Conservation (phyloP, 2,888 invertebrate species). For the Tethea ocularis region DNA sequence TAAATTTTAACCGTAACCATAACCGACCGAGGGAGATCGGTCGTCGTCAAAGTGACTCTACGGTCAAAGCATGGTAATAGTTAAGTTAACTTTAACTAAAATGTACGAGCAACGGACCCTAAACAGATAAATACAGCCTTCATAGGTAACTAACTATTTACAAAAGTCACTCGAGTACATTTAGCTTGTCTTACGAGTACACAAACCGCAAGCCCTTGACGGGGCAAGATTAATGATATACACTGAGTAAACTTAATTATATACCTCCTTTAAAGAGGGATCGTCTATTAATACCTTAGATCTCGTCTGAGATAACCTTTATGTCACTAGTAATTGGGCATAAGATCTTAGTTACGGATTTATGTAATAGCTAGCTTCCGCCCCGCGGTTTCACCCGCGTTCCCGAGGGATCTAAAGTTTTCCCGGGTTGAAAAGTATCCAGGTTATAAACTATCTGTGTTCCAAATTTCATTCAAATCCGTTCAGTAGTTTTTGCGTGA, state of each 20-base stretch:
- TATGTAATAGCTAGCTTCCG: not conserved
- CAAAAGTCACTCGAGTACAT: not conserved
- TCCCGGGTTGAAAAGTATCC: no score
- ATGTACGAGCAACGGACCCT: no score
- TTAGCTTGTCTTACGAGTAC: not conserved
- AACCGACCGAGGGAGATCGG: no score
- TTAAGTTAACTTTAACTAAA: no score
- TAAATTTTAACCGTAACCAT: no score
- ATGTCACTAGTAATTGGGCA: not conserved
- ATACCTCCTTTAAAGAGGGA: not conserved
- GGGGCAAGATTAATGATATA: constrained; percentile 1
- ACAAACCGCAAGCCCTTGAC: not conserved
- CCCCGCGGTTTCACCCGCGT: no score
- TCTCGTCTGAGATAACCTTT: not conserved
- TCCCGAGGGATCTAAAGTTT: no score
- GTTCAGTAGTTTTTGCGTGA: no score
- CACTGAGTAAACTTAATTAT: not conserved
- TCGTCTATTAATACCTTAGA: not conserved
- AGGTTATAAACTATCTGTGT: no score
- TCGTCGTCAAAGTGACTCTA: no score
- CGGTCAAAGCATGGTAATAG: no score
- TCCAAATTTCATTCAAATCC: no score
- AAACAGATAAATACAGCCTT: not conserved
- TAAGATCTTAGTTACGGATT: not conserved
- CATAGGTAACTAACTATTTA: not conserved